Percentiles rank a stretch among this genome's conserved stretches.
Conservation (phyloP, 2,888 invertebrate genomes). For the Lymantria dispar region DNA sequence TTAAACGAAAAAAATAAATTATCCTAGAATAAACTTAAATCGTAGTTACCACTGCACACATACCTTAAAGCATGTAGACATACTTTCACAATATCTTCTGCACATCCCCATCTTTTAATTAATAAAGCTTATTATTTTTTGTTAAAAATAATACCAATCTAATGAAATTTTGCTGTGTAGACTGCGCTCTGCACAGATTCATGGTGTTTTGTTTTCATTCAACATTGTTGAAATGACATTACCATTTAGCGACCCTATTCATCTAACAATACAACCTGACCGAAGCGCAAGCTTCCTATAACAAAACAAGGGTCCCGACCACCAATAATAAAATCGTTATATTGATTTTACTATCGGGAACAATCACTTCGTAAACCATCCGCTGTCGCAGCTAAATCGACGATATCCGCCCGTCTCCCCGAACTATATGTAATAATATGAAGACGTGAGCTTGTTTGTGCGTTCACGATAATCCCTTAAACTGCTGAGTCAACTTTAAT, state of each 20-base stretch:
- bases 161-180: no score
- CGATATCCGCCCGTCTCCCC: constrained; percentile 68
- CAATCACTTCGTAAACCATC: constrained; percentile 64
- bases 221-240: constrained; percentile 20
- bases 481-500: constrained; percentile 23
- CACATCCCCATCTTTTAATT: no score
- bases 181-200: background rate
- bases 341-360: constrained; percentile 76
- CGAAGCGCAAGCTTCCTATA: constrained; percentile 16
- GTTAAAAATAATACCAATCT: no score
- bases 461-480: constrained; percentile 20
- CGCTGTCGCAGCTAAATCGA: constrained; percentile 66
- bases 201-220: constrained; percentile 8
- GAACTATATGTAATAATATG: constrained; percentile 27
- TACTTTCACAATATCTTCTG: no score
- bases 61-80: no score
- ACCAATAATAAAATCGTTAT: constrained; percentile 69
- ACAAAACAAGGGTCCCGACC: constrained; percentile 45
- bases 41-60: no score
- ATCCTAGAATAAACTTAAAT: no score
- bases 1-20: no score
- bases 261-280: constrained; percentile 35
- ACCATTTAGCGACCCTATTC: constrained; percentile 23
- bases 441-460: constrained; percentile 14
- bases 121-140: no score